These are phyloP conservation scores for Adelosebastes latens DNA, from an alignment of 2,797 vertebrate genomes.

Conservation along the genomic window DNA sequence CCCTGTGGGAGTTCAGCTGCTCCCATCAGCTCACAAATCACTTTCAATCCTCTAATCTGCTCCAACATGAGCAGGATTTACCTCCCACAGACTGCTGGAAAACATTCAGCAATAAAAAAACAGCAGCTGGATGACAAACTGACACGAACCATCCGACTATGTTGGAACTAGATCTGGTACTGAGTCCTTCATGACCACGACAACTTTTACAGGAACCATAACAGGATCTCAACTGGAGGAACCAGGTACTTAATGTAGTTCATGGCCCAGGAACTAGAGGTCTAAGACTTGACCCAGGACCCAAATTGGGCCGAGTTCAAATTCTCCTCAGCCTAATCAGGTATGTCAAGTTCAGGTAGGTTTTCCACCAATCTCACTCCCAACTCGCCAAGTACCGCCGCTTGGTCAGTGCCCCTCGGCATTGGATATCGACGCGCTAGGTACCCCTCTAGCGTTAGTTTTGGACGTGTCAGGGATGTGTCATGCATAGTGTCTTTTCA, in stretches of 20 bases:
- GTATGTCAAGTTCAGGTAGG: not conserved
- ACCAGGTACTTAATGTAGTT: not conserved
- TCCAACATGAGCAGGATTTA: conserved; percentile 14
- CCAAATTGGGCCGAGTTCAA: no score
- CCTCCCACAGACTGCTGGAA: conserved; percentile 17
- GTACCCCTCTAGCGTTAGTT: no score
- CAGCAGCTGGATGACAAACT: not conserved
- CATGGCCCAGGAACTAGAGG: not conserved
- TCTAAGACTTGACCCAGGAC: no score
- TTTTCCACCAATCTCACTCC: not conserved
- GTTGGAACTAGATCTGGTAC: not conserved
- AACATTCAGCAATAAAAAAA: not conserved
- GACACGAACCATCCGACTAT: not conserved
- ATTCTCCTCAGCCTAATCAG: not conserved
- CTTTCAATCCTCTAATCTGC: conserved; percentile 24
- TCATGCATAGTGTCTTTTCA: no score
- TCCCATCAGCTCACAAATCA: conserved; percentile 6
- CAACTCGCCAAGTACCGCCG: no score
- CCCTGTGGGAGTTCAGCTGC: conserved; percentile 6
- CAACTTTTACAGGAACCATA: not conserved
- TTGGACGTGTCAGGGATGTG: no score
- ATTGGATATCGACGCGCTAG: no score
- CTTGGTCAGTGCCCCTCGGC: no score
- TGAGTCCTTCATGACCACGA: not conserved
- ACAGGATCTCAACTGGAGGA: not conserved